phyloP scores from a whole-genome alignment of 2,113 vertebrate genomes.

The Mesembrinibis cayennensis region DNA sequence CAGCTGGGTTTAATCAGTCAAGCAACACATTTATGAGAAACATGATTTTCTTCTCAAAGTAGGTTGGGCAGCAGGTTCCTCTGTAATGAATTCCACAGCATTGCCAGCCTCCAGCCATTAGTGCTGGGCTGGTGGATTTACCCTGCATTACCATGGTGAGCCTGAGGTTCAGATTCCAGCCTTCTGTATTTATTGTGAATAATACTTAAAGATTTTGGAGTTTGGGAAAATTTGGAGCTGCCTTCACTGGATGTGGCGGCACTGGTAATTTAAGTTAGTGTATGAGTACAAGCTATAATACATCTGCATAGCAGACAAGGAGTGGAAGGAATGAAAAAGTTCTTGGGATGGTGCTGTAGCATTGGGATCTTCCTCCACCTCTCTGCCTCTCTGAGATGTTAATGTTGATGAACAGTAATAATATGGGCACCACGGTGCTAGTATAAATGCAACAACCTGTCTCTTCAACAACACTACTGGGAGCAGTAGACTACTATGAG shows the following conservation, averaged over 20 bases:
- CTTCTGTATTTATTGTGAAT: neutral
- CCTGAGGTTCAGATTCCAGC: neutral
- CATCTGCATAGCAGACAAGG: neutral
- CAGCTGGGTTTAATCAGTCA: constrained; percentile 9
- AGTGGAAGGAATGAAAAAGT: neutral
- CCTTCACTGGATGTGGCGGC: neutral
- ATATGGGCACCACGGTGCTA: neutral
- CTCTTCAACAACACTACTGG: neutral
- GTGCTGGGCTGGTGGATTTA: neutral
- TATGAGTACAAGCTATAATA: neutral
- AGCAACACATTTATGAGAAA: neutral
- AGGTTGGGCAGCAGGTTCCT: neutral
- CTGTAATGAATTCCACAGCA: neutral
- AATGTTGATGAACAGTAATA: neutral
- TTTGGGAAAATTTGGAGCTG: neutral
- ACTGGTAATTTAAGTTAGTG: neutral
- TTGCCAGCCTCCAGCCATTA: neutral
- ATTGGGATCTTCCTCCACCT: neutral
- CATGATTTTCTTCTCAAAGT: neutral
- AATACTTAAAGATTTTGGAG: neutral
- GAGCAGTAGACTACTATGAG: neutral
- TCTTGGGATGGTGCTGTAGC: neutral
- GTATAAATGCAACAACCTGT: neutral
- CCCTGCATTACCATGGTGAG: neutral
- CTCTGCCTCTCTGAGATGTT: neutral